Conservation (phyloP, 2,113 vertebrate genomes). For the Chascanopsetta lugubris region DNA sequence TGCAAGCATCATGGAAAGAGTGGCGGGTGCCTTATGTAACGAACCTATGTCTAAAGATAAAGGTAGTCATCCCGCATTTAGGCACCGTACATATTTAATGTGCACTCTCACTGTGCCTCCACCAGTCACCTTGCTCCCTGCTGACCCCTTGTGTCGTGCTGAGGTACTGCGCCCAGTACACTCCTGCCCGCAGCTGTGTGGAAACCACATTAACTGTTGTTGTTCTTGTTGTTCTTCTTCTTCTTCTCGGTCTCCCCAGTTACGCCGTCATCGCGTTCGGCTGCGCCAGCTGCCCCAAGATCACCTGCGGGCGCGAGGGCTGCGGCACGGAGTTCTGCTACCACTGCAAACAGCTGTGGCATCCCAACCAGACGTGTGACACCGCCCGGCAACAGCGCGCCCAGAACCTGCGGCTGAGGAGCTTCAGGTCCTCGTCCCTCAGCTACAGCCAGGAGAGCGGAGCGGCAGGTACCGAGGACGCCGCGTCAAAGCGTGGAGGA, state of each 20-base stretch:
- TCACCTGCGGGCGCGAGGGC: constrained; percentile 94
- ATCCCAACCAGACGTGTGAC: constrained; percentile 98
- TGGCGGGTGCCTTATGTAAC: constrained; percentile 1
- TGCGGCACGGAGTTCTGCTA: constrained; percentile 99
- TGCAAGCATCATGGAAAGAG: constrained; percentile 5
- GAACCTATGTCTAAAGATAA: not conserved
- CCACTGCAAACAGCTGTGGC: constrained; percentile 99
- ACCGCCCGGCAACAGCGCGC: constrained; percentile 95
- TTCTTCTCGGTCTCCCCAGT: too few relatives aligned
- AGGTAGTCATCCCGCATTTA: too few relatives aligned
- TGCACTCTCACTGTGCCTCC: not conserved
- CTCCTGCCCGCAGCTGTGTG: not conserved
- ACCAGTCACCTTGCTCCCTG: not conserved
- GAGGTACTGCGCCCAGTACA: not conserved
- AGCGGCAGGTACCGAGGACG: constrained; percentile 95
- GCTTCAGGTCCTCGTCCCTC: constrained; percentile 93
- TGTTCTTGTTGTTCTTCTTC: not conserved
- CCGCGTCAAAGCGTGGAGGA: too few relatives aligned
- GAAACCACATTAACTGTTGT: not conserved
- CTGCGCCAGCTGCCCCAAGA: constrained; percentile 97
- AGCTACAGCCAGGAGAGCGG: constrained; percentile 98
- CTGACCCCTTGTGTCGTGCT: constrained; percentile 37
- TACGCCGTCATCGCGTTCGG: constrained; percentile 98
- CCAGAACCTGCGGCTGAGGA: constrained; percentile 89
- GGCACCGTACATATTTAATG: too few relatives aligned